These are phyloP conservation scores for Takifugu flavidus DNA, from an alignment of 2,113 vertebrate genomes.

Conservation along the genomic window DNA sequence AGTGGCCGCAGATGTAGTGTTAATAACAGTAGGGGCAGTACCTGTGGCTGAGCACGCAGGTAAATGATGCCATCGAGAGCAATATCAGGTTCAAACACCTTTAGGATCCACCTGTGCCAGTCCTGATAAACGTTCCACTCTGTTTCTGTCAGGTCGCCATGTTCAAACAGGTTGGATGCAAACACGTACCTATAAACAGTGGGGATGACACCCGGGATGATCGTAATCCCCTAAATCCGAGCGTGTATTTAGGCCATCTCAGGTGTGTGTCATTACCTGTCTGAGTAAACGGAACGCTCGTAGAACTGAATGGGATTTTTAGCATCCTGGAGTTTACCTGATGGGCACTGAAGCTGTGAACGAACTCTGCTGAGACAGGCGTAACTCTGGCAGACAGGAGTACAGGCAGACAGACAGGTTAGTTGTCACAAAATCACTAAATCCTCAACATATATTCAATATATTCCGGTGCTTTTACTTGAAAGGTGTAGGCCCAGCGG, in stretches of 20 bases:
- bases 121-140: slow-evolving; percentile 85
- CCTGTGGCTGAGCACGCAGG: slow-evolving; percentile 79
- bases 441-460: neutral
- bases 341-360: slow-evolving; percentile 72
- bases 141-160: slow-evolving; percentile 76
- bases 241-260: neutral
- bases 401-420: slow-evolving; percentile 21
- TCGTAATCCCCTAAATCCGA: neutral
- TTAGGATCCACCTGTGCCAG: slow-evolving; percentile 82
- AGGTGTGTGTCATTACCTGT: slow-evolving; percentile 74
- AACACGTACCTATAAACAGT: slow-evolving; percentile 77
- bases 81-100: slow-evolving; percentile 74
- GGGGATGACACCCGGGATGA: neutral
- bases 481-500: slow-evolving; percentile 63
- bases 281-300: slow-evolving; percentile 90
- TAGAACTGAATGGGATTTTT: slow-evolving; percentile 73
- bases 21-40: slow-evolving; percentile 23
- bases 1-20: no score
- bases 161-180: slow-evolving; percentile 81
- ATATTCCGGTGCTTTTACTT: slow-evolving; percentile 27
- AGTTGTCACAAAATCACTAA: no score
- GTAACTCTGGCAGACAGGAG: slow-evolving; percentile 75
- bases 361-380: slow-evolving; percentile 84
- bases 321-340: slow-evolving; percentile 47
- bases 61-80: slow-evolving; percentile 84